Base-by-base conservation (phyloP, 2,797 vertebrate genomes). In the Pipistrellus kuhlii region DNA sequence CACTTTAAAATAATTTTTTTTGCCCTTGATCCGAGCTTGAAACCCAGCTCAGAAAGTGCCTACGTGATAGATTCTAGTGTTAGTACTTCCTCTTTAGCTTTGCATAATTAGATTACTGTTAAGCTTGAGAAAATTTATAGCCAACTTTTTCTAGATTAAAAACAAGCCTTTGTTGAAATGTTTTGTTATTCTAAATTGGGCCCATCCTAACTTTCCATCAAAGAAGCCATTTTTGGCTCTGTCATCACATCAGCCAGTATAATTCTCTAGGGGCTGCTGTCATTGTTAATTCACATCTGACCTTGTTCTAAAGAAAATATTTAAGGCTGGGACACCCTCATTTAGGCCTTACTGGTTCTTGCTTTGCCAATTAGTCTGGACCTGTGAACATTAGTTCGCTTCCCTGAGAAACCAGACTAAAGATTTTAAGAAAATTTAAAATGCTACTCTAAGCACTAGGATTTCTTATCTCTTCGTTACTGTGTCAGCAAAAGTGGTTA, bases 251-350 rank as follows among this genome's bases (percentile, higher is more conserved):
- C 48, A 94, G 21, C 38, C n/a, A 57, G 55, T 72, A 18, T 85
- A 68, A 86, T 95, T 92, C 94, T 92, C 87, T 17, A 2, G 21
- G 83, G 95, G n/a, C 64, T 51, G 69, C 91, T 96, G 48, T 94
- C 84, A 17, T 69, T 85, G 76, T 82, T 89, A 48, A 95, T 95
- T 97, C 94, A 96, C 87, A 93, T 91, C 53, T 88, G 91, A 96
- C 87, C 91, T 91, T 66, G 55, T 97, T 95, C 87, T 81, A 81
- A 57, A 87, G 85, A 68, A 95, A 91, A 64, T 85, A 94, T 30
- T 90, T 91, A 93, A 97, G 95, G 80, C 83, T n/a, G 38, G 35
- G 41, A 73, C 81, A 71, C 72, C 48, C 91, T 93, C 30, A 96
- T 87, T 94, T 89, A 95, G 83, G 85, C 75, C 53, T 12, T 41